Evolutionary conservation across 2,113 vertebrate genomes (phyloP).

Genomic region (Crocuta crocuta): DNA sequence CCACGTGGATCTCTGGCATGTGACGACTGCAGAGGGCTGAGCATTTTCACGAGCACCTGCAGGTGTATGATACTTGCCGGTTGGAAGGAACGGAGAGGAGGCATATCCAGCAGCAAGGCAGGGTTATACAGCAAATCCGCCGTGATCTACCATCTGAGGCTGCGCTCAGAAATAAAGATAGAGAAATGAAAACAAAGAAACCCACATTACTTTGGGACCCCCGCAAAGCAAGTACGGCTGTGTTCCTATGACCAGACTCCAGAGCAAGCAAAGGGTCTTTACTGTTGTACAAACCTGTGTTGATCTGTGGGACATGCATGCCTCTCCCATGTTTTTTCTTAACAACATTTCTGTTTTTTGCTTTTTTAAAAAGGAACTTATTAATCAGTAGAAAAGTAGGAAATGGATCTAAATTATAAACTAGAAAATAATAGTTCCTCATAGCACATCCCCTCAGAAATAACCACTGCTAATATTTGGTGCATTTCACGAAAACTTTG

Average conservation of each 20-base stretch:
- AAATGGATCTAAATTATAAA: conserved; percentile 35
- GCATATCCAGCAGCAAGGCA: not conserved
- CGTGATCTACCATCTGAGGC: not conserved
- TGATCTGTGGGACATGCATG: not conserved
- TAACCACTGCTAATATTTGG: conserved; percentile 43
- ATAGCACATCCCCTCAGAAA: conserved; percentile 28
- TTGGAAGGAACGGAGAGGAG: conserved; percentile 10
- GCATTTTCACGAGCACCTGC: not conserved
- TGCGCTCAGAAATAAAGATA: not conserved
- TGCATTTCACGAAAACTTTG: conserved; percentile 6
- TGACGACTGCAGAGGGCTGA: not conserved
- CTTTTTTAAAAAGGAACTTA: not conserved
- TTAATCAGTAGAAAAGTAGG: conserved; percentile 25
- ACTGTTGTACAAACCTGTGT: not conserved
- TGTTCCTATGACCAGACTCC: not conserved
- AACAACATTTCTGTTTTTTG: not conserved
- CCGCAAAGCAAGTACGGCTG: not conserved
- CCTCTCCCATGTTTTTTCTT: not conserved
- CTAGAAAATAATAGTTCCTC: conserved; percentile 3
- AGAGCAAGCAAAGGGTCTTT: not conserved
- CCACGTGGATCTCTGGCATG: not conserved
- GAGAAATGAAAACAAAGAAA: conserved; percentile 35
- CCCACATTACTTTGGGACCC: not conserved
- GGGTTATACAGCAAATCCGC: not conserved
- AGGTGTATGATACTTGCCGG: not conserved